phyloP scores from a whole-genome alignment of 2,888 invertebrate species.

The Lepeophtheirus nordmannii region DNA sequence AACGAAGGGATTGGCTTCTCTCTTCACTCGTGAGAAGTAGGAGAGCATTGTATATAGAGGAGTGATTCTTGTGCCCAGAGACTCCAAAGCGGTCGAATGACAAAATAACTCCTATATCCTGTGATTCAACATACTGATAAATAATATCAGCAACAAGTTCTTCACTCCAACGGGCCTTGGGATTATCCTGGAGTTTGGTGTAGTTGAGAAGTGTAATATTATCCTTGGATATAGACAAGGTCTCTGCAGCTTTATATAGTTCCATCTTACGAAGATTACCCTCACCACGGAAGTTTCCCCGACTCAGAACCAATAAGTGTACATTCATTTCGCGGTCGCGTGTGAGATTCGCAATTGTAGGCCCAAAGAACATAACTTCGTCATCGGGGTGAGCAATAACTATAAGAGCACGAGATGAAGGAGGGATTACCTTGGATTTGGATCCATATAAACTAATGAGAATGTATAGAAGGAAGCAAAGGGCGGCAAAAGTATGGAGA shows the following conservation, averaged over 20 bases:
- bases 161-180: conserved; percentile 47
- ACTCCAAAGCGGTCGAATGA: conserved; percentile 90
- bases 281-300: conserved; percentile 45
- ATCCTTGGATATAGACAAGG: conserved; percentile 58
- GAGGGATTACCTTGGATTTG: conserved; percentile 32
- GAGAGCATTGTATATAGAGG: conserved; percentile 62
- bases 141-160: conserved; percentile 48
- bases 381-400: conserved; percentile 95
- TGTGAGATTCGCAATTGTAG: conserved; percentile 49
- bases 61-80: conserved; percentile 82
- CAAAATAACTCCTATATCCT: conserved; percentile 59
- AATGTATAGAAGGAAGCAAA: background rate
- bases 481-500: background rate
- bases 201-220: conserved; percentile 49
- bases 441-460: background rate
- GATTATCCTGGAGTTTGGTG: conserved; percentile 21
- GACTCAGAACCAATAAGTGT: conserved; percentile 66
- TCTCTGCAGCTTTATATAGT: conserved; percentile 59
- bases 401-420: conserved; percentile 51
- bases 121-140: conserved; percentile 49
- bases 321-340: conserved; percentile 33
- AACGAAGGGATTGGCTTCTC: background rate
- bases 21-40: conserved; percentile 43
- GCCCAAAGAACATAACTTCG: conserved; percentile 98
- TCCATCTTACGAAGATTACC: conserved; percentile 54